A percentile compares a stretch with the other conserved stretches of the same genome.
phyloP scores from a whole-genome alignment of 2,797 vertebrate species.

The Allobates femoralis region DNA sequence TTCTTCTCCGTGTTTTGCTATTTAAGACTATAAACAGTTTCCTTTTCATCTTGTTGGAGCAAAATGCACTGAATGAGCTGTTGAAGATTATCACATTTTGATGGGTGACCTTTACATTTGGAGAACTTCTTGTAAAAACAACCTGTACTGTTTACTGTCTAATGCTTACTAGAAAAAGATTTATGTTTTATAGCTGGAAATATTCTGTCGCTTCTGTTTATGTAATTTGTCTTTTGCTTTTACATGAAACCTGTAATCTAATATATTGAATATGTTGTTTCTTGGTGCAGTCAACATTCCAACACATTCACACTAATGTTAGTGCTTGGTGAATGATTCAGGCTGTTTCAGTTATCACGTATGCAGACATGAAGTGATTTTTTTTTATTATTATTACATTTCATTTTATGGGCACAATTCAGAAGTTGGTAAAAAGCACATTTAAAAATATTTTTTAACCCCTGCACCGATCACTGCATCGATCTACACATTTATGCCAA shows the following conservation, averaged over 20 bases:
- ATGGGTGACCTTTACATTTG: conserved; percentile 20
- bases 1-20: too few species aligned
- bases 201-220: background rate
- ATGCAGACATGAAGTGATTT: background rate
- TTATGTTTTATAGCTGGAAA: conserved; percentile 1
- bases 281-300: background rate
- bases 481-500: too few species aligned
- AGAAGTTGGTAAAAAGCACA: background rate
- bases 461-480: too few species aligned
- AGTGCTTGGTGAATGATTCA: background rate
- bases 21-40: background rate
- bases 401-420: background rate
- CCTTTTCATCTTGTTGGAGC: background rate
- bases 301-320: background rate
- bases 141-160: background rate
- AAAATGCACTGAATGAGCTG: background rate
- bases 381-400: background rate
- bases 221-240: background rate
- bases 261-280: background rate
- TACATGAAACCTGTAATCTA: conserved; percentile 2
- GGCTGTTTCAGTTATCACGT: background rate
- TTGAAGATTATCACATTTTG: conserved; percentile 20
- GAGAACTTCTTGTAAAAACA: conserved; percentile 9
- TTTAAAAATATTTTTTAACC: background rate
- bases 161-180: background rate